Evolutionary conservation across 2,113 vertebrate species (phyloP).

Genomic region (Rhea pennata): DNA sequence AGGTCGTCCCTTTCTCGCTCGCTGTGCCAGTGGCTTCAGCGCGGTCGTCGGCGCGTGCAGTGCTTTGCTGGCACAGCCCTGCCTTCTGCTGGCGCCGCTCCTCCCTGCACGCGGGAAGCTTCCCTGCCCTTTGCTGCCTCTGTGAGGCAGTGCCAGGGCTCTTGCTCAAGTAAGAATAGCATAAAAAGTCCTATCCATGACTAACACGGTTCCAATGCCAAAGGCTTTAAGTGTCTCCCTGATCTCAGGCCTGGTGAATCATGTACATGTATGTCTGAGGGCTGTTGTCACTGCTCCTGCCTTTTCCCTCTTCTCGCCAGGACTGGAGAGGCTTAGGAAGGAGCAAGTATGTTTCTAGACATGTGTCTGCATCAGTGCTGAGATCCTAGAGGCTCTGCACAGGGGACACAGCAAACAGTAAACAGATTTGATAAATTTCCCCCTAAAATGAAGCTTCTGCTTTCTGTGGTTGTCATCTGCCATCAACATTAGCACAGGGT

Average conservation of each 20-base stretch:
- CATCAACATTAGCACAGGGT: background rate
- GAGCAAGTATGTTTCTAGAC: constrained; percentile 1
- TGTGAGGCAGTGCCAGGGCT: background rate
- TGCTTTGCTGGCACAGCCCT: background rate
- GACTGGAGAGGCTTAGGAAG: background rate
- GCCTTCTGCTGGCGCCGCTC: background rate
- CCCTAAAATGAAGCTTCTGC: constrained; percentile 53
- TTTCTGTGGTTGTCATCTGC: constrained; percentile 46
- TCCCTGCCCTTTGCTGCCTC: background rate
- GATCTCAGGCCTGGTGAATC: background rate
- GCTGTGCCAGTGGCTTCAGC: background rate
- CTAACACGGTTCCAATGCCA: background rate
- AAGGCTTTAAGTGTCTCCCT: background rate
- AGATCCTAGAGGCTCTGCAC: constrained; percentile 22
- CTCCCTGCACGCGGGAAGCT: rapidly evolving
- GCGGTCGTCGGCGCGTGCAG: rapidly evolving
- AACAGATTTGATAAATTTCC: constrained; percentile 49
- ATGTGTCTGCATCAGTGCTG: background rate
- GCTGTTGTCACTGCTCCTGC: background rate
- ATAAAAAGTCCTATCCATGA: rapidly evolving
- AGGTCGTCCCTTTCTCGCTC: background rate
- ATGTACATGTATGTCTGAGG: background rate
- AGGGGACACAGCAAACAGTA: constrained; percentile 14
- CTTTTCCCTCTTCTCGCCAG: background rate
- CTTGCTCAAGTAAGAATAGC: rapidly evolving